A percentile compares a stretch with the other conserved stretches of the same genome.
Evolutionary conservation across 2,797 vertebrate genomes (phyloP).

Genomic region (Sebastes nivosus): DNA sequence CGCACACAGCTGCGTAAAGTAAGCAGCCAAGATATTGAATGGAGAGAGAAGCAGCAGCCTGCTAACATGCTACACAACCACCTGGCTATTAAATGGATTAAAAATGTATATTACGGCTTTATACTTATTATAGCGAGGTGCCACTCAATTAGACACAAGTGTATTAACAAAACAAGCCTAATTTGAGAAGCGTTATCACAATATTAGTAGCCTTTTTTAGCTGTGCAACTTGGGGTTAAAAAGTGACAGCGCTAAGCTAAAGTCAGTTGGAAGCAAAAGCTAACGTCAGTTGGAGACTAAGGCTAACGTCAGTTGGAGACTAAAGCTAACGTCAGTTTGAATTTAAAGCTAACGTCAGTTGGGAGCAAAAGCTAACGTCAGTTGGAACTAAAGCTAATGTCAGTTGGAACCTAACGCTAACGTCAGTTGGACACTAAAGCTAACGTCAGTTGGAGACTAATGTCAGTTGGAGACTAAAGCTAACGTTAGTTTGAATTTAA

Average conservation of each 20-base stretch:
- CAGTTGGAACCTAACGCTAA: conserved; percentile 28
- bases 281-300: conserved; percentile 57
- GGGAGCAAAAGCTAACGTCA: not conserved
- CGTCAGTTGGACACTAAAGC: conserved; percentile 34
- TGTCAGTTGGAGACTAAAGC: not conserved
- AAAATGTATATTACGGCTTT: not conserved
- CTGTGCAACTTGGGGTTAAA: conserved; percentile 61
- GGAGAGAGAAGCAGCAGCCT: conserved; percentile 37
- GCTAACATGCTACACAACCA: conserved; percentile 53
- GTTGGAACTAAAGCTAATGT: conserved; percentile 24
- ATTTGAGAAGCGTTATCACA: not conserved
- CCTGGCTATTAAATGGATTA: not conserved
- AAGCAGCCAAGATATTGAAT: conserved; percentile 61
- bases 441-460: conserved; percentile 39
- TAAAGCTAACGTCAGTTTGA: conserved; percentile 44
- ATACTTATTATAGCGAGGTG: not conserved
- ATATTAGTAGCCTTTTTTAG: conserved; percentile 7
- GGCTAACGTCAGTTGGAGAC: conserved; percentile 38
- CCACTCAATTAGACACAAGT: not conserved
- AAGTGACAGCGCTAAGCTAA: conserved; percentile 79
- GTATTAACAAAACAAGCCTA: not conserved
- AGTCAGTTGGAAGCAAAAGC: conserved; percentile 56
- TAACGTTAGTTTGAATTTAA: too few relatives aligned
- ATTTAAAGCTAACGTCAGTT: not conserved
- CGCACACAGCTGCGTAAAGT: conserved; percentile 39